phyloP scores from a whole-genome alignment of 1,140 invertebrate species.

The Trachymyrmex septentrionalis region DNA sequence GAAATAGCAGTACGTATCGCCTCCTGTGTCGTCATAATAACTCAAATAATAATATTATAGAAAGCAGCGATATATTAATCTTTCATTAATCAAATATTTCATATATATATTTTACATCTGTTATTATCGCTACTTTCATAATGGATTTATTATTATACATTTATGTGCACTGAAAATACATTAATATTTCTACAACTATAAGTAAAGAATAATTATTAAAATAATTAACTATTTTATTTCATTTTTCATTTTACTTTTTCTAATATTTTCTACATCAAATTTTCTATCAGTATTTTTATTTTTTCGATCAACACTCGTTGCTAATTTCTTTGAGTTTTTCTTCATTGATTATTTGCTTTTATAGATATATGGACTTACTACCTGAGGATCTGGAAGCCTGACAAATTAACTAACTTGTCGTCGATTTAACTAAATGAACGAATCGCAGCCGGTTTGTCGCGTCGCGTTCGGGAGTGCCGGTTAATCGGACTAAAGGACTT shows the following conservation, averaged over 20 bases:
- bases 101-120: neutral
- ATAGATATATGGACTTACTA: neutral
- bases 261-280: neutral
- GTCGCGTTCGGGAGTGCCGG: neutral
- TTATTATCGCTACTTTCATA: neutral
- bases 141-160: neutral
- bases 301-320: neutral
- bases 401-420: neutral
- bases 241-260: neutral
- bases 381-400: neutral
- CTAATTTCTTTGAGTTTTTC: neutral
- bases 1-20: no score
- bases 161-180: neutral
- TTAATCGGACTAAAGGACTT: neutral
- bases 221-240: neutral
- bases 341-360: neutral
- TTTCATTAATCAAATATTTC: neutral
- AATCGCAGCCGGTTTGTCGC: neutral
- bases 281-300: neutral
- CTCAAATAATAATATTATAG: no score
- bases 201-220: neutral
- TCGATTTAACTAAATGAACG: slow-evolving; percentile 4
- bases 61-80: no score
- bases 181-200: neutral
- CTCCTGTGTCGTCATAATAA: no score